A percentile compares a stretch with the other conserved stretches of the same genome.
These are phyloP conservation scores for Ferrisia virgata DNA, from an alignment of 2,888 invertebrate genomes.

Conservation along the genomic window DNA sequence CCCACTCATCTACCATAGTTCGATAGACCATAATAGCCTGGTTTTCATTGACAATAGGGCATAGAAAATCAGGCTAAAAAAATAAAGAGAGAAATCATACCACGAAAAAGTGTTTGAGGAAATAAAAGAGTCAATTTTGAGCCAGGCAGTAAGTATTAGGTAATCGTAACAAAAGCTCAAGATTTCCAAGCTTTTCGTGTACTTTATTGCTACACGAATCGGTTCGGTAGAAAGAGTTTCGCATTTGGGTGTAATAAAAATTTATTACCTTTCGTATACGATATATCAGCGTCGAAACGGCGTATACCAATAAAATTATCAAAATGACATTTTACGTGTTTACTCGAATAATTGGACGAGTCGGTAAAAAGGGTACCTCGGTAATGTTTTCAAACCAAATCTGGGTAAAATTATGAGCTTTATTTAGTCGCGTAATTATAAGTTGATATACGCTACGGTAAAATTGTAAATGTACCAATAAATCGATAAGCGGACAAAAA, in stretches of 20 bases:
- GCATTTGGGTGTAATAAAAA: not conserved
- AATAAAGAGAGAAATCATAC: too few relatives aligned
- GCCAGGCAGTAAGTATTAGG: too few relatives aligned
- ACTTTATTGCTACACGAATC: not conserved
- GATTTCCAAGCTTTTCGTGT: not conserved
- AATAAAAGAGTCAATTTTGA: not conserved
- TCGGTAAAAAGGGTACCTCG: not conserved
- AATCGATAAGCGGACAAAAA: not conserved
- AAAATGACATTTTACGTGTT: slow-evolving; percentile 18
- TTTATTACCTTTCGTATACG: not conserved
- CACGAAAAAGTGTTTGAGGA: too few relatives aligned
- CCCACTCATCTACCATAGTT: too few relatives aligned
- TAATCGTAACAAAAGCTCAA: not conserved
- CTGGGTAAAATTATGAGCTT: not conserved
- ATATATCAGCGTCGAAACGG: not conserved
- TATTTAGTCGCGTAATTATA: not conserved
- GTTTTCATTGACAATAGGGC: too few relatives aligned
- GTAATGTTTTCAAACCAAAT: not conserved
- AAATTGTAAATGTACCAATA: not conserved
- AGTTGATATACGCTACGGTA: not conserved
- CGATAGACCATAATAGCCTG: too few relatives aligned
- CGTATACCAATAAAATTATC: not conserved
- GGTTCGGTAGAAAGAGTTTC: not conserved
- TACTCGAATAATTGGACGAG: not conserved
- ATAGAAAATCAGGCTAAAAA: too few relatives aligned